These are phyloP conservation scores for Beris morrisii DNA, from an alignment of 2,888 invertebrate species.

Conservation along the genomic window DNA sequence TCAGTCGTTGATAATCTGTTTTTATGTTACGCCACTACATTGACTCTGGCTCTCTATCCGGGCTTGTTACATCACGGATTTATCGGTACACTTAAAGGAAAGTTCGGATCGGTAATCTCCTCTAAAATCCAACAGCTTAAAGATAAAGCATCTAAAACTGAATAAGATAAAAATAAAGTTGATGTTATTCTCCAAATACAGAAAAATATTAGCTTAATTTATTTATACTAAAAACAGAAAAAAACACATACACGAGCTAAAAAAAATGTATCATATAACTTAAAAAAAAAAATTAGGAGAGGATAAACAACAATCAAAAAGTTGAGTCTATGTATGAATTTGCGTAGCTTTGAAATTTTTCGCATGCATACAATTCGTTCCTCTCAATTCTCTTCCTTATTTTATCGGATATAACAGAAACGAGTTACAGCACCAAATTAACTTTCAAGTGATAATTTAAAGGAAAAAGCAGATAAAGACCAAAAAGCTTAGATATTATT, in stretches of 20 bases:
- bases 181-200: constrained; percentile 15
- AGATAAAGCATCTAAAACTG: constrained; percentile 44
- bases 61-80: constrained; percentile 53
- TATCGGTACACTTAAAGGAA: constrained; percentile 48
- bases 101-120: constrained; percentile 47
- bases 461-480: too few species aligned
- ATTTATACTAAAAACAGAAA: neutral
- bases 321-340: too few species aligned
- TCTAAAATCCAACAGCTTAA: constrained; percentile 48
- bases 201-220: constrained; percentile 20
- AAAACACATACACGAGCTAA: too few species aligned
- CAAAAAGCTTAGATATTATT: too few species aligned
- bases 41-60: constrained; percentile 50
- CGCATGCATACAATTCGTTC: too few species aligned
- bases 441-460: constrained; percentile 7
- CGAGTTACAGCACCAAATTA: constrained; percentile 17
- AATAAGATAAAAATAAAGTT: constrained; percentile 32
- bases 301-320: too few species aligned
- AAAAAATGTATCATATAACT: too few species aligned
- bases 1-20: constrained; percentile 81
- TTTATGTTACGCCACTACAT: constrained; percentile 69
- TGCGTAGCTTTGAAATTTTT: too few species aligned
- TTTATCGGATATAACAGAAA: neutral
- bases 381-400: neutral
- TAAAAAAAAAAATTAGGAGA: too few species aligned